Evolutionary conservation across 1,140 invertebrate species (phyloP).

Genomic region (Cydia pomonella): DNA sequence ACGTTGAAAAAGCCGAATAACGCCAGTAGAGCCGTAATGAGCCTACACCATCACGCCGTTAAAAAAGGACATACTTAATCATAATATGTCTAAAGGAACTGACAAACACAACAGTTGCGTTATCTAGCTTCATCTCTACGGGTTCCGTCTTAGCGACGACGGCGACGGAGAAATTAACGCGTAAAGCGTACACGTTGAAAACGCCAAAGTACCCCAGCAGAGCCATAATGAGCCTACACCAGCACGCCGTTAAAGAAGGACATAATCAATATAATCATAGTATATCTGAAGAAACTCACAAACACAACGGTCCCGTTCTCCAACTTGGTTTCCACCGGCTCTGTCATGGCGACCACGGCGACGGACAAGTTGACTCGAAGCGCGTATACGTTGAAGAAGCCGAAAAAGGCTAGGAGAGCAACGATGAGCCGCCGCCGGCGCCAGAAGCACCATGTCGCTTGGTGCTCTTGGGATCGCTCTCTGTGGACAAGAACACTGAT

Average conservation of each 20-base stretch:
- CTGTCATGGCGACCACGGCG: constrained; percentile 94
- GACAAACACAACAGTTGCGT: constrained; percentile 47
- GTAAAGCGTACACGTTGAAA: background rate
- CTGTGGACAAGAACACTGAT: constrained; percentile 60
- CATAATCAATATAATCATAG: no score
- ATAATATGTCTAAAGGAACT: no score
- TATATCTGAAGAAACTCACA: constrained; percentile 62
- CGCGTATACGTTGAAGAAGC: constrained; percentile 94
- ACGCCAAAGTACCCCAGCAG: background rate
- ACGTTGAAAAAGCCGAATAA: background rate
- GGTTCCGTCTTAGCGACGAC: background rate
- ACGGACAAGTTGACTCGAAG: constrained; percentile 93
- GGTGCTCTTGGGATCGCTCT: constrained; percentile 76
- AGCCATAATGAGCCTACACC: background rate
- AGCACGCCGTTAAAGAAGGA: no score
- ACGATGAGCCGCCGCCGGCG: constrained; percentile 86
- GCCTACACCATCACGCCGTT: no score
- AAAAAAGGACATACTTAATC: no score
- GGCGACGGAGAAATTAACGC: constrained; percentile 84
- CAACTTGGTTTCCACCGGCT: constrained; percentile 81
- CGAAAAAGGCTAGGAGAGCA: constrained; percentile 90
- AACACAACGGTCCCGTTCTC: constrained; percentile 81
- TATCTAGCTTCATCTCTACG: background rate
- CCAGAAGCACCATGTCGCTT: constrained; percentile 86
- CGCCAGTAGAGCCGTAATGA: background rate